Evolutionary conservation across 1,140 invertebrate genomes (phyloP).

Genomic region (Dendroctonus ponderosae): DNA sequence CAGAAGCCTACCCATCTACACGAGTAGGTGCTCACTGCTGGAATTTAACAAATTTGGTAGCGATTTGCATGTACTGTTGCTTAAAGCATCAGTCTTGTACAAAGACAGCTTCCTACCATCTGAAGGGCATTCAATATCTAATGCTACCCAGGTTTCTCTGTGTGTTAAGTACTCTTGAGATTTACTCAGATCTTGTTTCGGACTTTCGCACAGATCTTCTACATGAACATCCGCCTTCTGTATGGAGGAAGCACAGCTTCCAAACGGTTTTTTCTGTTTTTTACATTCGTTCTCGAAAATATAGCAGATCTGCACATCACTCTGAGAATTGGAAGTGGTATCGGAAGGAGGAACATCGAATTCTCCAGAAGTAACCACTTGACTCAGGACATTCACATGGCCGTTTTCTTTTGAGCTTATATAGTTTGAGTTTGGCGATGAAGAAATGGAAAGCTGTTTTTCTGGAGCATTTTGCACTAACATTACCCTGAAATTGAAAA

Average conservation of each 20-base stretch:
- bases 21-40: constrained; percentile 61
- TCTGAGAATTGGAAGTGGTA: constrained; percentile 39
- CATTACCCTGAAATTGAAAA: constrained; percentile 66
- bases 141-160: constrained; percentile 51
- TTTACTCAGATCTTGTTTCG: constrained; percentile 38
- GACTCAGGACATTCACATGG: constrained; percentile 43
- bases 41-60: constrained; percentile 64
- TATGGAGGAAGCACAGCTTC: constrained; percentile 39
- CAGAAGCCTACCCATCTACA: constrained; percentile 38
- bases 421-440: constrained; percentile 49
- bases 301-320: constrained; percentile 41
- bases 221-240: constrained; percentile 43
- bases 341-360: constrained; percentile 53
- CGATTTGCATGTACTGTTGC: constrained; percentile 52
- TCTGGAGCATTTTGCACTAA: constrained; percentile 88
- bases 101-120: constrained; percentile 35
- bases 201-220: constrained; percentile 42
- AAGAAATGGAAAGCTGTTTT: constrained; percentile 62
- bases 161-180: constrained; percentile 39
- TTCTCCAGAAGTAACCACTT: constrained; percentile 63
- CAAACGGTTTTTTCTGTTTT: constrained; percentile 33
- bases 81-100: constrained; percentile 42
- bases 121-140: constrained; percentile 52
- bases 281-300: constrained; percentile 40
- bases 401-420: constrained; percentile 32